Base-by-base conservation (phyloP, 2,888 invertebrate genomes). In the Tenthredo livida region DNA sequence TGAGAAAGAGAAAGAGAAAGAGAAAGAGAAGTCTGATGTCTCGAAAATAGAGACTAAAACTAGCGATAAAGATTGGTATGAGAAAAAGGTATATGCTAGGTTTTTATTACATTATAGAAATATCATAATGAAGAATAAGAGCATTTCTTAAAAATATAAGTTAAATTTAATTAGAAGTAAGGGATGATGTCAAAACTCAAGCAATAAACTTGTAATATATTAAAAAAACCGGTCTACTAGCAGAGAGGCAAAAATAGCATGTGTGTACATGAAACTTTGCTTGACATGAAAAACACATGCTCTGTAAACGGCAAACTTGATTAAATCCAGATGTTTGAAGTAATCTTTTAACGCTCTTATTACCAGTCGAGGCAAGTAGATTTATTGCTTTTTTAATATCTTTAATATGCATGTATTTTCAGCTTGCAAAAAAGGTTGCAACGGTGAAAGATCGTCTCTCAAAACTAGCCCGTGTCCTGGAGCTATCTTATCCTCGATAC, bases 401-500 rank as follows among this genome's bases (percentile, higher is more conserved):
- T 33, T n/a, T 21, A 80, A 21, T 37, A 21, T 61, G 6, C 3
- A 80, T 61, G 17, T 21, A 50, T 84, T 88, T 90, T 12, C 80
- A 93, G 93, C 87, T 93, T 29, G 86, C 88, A 50, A 88, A 88
- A 9, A 93, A 93, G 87, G 90, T 90, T 54, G 84, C 85, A 15
- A 88, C 89, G 9, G 90, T 92, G 9, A 91, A 89, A 86, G 92
- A 93, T 84, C 89, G 91, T 61, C 86, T 93, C 3, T 87, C 90
- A 4, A 92, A 92, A 86, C 88, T 93, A 47, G 91, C 93, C 4
- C 90, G 91, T 70, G 91, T 93, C 9, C 88, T 93, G 47, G 91
- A 90, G 87, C 88, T 89, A 84, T 91, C 92, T 72, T 93, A 93
- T 88, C 92, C 93, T 33, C 58, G 88, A 47, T 93, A 93, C 85